Conservation (phyloP, 1,140 invertebrate genomes). For the Drosophila varians region DNA sequence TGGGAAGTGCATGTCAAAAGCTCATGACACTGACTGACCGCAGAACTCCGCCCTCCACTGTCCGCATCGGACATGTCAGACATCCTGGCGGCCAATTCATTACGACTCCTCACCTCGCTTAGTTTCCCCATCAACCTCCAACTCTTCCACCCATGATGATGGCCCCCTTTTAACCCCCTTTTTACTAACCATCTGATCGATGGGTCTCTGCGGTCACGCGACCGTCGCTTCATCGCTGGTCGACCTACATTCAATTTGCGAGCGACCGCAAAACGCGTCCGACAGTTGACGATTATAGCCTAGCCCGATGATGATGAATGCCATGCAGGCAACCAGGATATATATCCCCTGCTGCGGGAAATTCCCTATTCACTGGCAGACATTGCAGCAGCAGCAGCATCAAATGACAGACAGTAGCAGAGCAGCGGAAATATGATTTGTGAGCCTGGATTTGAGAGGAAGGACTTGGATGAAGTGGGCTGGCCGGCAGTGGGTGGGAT, state of each 20-base stretch:
- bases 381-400: constrained; percentile 12
- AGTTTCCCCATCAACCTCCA: not conserved
- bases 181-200: constrained; percentile 63
- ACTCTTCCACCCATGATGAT: not conserved
- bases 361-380: constrained; percentile 30
- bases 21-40: constrained; percentile 60
- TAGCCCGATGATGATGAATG: constrained; percentile 15
- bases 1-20: constrained; percentile 48
- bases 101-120: constrained; percentile 35
- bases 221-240: constrained; percentile 43
- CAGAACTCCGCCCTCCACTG: constrained; percentile 16
- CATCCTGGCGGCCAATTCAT: constrained; percentile 69
- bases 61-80: constrained; percentile 52
- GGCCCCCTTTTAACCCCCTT: not conserved
- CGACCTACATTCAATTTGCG: constrained; percentile 80
- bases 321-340: not conserved
- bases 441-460: constrained; percentile 7
- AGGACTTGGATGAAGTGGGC: constrained; percentile 11
- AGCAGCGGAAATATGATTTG: constrained; percentile 36
- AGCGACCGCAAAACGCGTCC: constrained; percentile 73
- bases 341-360: constrained; percentile 6
- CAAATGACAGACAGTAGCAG: constrained; percentile 11
- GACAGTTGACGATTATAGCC: constrained; percentile 72
- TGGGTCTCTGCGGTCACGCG: constrained; percentile 74
- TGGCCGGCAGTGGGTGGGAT: constrained; percentile 12